Base-by-base conservation (phyloP, 2,797 vertebrate species). In the Cyprinodon diabolis region DNA sequence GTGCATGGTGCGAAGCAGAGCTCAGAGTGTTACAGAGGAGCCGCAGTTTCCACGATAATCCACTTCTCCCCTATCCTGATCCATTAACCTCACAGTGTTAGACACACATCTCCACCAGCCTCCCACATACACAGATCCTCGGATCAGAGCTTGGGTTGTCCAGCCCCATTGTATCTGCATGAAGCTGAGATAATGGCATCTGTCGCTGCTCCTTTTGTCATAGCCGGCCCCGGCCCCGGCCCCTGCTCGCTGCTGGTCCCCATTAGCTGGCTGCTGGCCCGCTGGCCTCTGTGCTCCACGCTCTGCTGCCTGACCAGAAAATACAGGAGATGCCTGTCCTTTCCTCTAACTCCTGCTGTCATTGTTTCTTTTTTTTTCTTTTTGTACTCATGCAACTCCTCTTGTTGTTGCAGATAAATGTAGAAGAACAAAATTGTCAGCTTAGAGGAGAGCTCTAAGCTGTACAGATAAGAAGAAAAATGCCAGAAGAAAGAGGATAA, bases 151-250 rank as follows among this genome's bases (percentile, higher is more conserved):
- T 83, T 82, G 86, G 77, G 86, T 81, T 76, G 89, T 90, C 90
- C 90, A 70, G 89, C 74, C 84, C 89, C 75, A 87, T 90, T 91
- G 90, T 93, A 90, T 93, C 91, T 94, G 89, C 89, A 92, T 91
- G 88, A 90, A 87, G 89, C 88, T 93, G 90, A 93, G 92, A 94
- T 93, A 94, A 94, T 94, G 92, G 93, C 92, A 92, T 94, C 90
- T 94, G 93, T 92, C 93, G 87, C 90, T 90, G 92, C 90, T 92
- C 90, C 90, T 93, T 94, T 92, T 93, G 93, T 94, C 90, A 91
- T 83, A 47, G 66, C 74, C 72, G 85, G 87, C 87, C 85, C 76
- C 72, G 85, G 87, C 87, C 85, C 76, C 71, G 77, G 89, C 90
- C 89, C 81, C 90, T 89, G 87, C 87, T 87, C 92, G 54, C 91